Evolutionary conservation across 2,888 invertebrate genomes (phyloP), one percentile per base, ranked within the genome.

Genomic region (Pilophorus perplexus): DNA sequence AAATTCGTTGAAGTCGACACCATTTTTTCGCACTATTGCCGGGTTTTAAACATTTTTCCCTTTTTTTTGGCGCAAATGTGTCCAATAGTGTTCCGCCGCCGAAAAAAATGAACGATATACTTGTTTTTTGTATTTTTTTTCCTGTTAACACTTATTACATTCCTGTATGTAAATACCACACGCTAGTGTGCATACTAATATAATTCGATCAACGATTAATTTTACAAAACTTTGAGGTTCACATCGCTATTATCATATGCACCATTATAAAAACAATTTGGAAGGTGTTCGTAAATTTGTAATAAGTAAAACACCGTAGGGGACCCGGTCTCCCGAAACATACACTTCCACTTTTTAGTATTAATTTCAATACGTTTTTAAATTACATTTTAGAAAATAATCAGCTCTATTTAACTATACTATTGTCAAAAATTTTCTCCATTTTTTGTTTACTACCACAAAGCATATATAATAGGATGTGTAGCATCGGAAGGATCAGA

Each of bases 191-290:
- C 68, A 68, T 66, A 52, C 66, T 68, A 66, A 68, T 68, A 68
- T 68, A 68, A 68, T 68, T 68, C 68, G 68, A 68, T 68, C 68
- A 68, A 66, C 68, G 66, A 66, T 65, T 48, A 66, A 52, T 68
- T 64, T 62, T 68, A 68, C 66, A 68, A 68, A 68, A 68, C 62
- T 46, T 62, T 68, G 68, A 68, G 68, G 67, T 67, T 64, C 68
- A 68, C 54, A 67, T 67, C 54, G 38, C 65, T 68, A 68, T 66
- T 68, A 64, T 68, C 60, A 66, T 62, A 66, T 66, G 60, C 66
- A 68, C 60, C 55, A 66, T 59, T 60, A 66, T 66, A 66, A 52
- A 48, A 50, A 64, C 54, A 64, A 50, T 64, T 50, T 55, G 50
- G 27, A n/a, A 52, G 64, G 64, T 64, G 64, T 64, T 64, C 64